These are phyloP conservation scores for Lasiurus cinereus DNA, from an alignment of 2,113 vertebrate species.

Conservation along the genomic window DNA sequence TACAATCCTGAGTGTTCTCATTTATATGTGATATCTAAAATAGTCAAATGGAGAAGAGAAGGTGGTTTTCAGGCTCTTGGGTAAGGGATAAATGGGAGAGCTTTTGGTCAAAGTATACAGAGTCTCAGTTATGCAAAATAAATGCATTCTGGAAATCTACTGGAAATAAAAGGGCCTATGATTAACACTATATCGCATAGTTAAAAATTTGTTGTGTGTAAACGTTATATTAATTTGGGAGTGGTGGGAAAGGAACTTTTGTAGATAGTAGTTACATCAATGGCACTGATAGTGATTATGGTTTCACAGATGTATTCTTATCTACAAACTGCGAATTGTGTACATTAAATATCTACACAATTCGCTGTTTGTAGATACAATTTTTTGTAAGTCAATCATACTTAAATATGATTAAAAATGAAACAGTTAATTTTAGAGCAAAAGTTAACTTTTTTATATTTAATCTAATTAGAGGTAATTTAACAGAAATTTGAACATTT, in stretches of 20 bases:
- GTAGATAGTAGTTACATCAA: neutral
- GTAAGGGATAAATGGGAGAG: neutral
- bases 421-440: neutral
- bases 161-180: neutral
- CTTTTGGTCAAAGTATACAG: neutral
- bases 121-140: neutral
- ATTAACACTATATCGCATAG: neutral
- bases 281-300: neutral
- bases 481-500: neutral
- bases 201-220: neutral
- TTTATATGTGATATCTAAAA: neutral
- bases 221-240: neutral
- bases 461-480: constrained; percentile 32
- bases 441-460: neutral
- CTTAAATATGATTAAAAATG: neutral
- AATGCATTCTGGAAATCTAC: neutral
- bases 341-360: neutral
- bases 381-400: neutral
- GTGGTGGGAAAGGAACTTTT: neutral
- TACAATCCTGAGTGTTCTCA: neutral
- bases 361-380: no score
- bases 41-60: neutral
- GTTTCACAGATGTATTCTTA: neutral
- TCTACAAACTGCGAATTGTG: neutral
- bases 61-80: neutral